Evolutionary conservation across 1,140 invertebrate species (phyloP).

Genomic region (Drosophila arawakana): DNA sequence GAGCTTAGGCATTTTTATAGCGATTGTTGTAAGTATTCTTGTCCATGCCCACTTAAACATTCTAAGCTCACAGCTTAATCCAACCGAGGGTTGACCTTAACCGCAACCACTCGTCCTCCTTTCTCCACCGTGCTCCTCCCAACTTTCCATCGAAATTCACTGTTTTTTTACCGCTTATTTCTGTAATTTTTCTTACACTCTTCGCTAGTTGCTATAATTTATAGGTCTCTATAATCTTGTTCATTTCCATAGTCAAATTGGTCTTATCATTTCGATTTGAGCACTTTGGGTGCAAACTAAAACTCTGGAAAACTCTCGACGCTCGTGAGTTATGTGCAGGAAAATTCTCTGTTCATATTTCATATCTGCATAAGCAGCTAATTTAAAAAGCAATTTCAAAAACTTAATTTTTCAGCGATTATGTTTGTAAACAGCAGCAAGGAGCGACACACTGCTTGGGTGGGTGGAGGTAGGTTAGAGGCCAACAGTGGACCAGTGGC

Average conservation of each 20-base stretch:
- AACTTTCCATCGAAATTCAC: conserved; percentile 37
- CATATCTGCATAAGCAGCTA: conserved; percentile 72
- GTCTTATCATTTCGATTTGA: neutral
- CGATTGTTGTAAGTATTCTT: conserved; percentile 46
- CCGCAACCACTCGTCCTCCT: neutral
- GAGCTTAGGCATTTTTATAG: conserved; percentile 55
- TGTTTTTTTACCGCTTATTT: conserved; percentile 3
- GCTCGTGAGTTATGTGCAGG: conserved; percentile 31
- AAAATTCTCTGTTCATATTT: conserved; percentile 51
- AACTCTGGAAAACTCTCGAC: neutral
- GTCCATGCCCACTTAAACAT: conserved; percentile 78
- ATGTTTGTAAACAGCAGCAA: conserved; percentile 78
- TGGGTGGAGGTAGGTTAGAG: neutral
- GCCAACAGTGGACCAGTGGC: conserved; percentile 40
- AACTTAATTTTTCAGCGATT: conserved; percentile 84
- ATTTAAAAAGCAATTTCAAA: conserved; percentile 82
- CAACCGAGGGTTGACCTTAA: conserved; percentile 65
- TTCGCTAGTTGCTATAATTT: neutral
- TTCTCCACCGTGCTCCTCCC: conserved; percentile 29
- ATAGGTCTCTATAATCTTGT: neutral
- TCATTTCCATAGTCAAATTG: neutral
- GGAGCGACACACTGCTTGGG: neutral
- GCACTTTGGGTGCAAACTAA: neutral
- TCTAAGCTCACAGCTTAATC: conserved; percentile 79
- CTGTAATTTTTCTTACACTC: conserved; percentile 15